A percentile compares a stretch with the other conserved stretches of the same genome.
These are phyloP conservation scores for Sterrhoptilus dennistouni DNA, from an alignment of 2,113 vertebrate species.

Conservation along the genomic window DNA sequence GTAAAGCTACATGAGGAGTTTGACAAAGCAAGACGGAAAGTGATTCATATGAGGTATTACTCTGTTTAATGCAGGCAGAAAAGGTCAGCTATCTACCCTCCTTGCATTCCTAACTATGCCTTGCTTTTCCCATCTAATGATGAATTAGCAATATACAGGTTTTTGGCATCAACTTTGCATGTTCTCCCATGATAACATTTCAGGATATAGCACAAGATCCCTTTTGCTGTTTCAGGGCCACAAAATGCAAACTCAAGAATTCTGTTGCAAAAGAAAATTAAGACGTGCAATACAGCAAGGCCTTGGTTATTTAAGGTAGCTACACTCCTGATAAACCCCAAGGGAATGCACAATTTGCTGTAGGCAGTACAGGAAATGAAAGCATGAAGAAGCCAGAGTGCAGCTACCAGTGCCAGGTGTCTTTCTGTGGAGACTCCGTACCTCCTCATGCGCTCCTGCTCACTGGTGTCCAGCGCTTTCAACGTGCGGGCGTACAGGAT, in stretches of 20 bases:
- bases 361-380: background rate
- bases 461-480: conserved; percentile 86
- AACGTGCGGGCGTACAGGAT: conserved; percentile 89
- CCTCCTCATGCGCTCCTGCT: conserved; percentile 90
- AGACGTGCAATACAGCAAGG: accelerated
- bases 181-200: background rate
- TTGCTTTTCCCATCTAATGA: background rate
- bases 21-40: conserved; percentile 30
- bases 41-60: conserved; percentile 10
- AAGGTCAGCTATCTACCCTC: conserved; percentile 21
- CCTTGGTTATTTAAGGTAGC: background rate
- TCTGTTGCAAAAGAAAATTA: background rate
- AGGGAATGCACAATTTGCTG: background rate
- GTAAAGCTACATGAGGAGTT: conserved; percentile 22
- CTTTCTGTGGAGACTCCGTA: background rate
- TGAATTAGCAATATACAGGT: background rate
- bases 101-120: background rate
- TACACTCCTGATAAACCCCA: background rate
- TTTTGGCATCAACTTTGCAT: background rate
- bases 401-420: background rate
- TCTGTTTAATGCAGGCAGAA: background rate
- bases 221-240: background rate
- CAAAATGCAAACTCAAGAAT: background rate
- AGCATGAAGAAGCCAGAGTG: background rate
- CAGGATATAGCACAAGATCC: background rate